Conservation (phyloP, 2,888 invertebrate species). For the Theretra japonica region DNA sequence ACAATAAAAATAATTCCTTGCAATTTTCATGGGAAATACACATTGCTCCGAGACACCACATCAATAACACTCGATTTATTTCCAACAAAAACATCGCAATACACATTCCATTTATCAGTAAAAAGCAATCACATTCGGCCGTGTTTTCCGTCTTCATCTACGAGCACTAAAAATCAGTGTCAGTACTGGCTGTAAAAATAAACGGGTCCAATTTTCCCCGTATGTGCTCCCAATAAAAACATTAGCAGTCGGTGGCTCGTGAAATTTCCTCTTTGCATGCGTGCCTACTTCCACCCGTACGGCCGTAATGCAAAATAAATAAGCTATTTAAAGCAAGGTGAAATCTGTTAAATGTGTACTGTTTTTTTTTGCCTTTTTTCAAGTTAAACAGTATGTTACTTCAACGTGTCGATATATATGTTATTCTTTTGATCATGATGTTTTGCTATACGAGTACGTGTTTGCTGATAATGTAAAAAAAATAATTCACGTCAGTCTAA, state of each 20-base stretch:
- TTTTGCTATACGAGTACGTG: no score
- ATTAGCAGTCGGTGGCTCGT: conserved; percentile 59
- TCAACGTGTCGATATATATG: no score
- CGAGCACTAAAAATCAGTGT: conserved; percentile 51
- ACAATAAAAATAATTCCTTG: no score
- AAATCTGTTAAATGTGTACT: conserved; percentile 14
- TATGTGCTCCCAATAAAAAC: conserved; percentile 61
- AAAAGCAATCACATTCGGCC: conserved; percentile 14
- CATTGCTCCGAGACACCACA: neutral
- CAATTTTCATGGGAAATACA: no score
- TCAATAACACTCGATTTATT: neutral
- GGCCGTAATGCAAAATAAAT: conserved; percentile 27
- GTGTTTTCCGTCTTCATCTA: conserved; percentile 1
- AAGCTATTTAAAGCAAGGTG: conserved; percentile 13
- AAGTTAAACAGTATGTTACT: no score
- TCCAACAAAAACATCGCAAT: neutral
- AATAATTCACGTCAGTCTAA: no score
- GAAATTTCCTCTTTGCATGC: conserved; percentile 58
- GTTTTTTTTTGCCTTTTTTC: neutral
- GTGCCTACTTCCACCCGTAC: conserved; percentile 38
- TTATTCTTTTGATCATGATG: no score
- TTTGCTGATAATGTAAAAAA: no score
- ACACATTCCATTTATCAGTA: neutral
- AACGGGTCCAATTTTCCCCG: conserved; percentile 56
- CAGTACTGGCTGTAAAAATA: conserved; percentile 53